Conservation (phyloP, 2,888 invertebrate genomes). For the Allygus modestus region DNA sequence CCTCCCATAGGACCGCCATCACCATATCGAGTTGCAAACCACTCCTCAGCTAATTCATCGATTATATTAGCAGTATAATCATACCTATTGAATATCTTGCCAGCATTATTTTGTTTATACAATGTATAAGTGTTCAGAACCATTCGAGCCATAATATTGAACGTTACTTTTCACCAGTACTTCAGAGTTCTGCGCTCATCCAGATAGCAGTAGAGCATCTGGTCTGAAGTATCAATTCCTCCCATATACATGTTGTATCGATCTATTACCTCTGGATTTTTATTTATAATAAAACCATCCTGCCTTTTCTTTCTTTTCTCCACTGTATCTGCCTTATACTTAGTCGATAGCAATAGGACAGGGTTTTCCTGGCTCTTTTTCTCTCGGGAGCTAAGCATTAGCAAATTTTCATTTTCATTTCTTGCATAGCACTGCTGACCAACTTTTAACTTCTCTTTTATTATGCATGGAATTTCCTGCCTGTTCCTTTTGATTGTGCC, state of each 20-base stretch:
- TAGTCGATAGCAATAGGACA: constrained; percentile 41
- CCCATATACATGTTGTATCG: constrained; percentile 56
- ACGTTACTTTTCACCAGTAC: constrained; percentile 55
- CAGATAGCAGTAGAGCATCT: too few species aligned
- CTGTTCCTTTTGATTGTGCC: background rate
- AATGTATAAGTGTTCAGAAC: constrained; percentile 35
- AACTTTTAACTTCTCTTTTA: too few species aligned
- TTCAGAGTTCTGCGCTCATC: too few species aligned
- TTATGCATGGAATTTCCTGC: background rate
- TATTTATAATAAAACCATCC: background rate
- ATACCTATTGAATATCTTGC: constrained; percentile 7
- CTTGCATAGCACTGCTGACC: background rate
- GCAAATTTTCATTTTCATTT: background rate
- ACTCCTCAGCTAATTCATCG: constrained; percentile 36
- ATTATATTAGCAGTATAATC: constrained; percentile 40
- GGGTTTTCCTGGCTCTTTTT: constrained; percentile 26
- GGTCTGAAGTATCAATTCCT: constrained; percentile 43
- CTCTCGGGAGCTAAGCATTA: constrained; percentile 15
- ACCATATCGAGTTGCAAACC: background rate
- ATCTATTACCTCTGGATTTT: constrained; percentile 38
- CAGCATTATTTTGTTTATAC: constrained; percentile 48
- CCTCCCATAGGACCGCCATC: constrained; percentile 14
- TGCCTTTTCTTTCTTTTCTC: constrained; percentile 29
- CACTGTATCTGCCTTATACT: constrained; percentile 15
- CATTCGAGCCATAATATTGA: constrained; percentile 43